Percentiles rank a stretch among this genome's conserved stretches.
Conservation (phyloP, 2,888 invertebrate species). For the Chelonus formosanus region DNA sequence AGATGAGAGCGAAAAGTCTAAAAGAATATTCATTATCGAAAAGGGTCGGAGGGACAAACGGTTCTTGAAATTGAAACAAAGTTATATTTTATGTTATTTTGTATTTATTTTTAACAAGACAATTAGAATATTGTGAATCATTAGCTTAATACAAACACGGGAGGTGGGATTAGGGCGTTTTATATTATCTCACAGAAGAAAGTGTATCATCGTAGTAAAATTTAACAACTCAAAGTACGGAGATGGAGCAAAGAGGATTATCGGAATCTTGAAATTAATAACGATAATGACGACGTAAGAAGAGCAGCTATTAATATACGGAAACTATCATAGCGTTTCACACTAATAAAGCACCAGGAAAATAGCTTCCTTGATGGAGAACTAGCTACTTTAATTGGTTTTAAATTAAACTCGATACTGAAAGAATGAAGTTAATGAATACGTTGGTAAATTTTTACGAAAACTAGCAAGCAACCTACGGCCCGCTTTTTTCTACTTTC, state of each 20-base stretch:
- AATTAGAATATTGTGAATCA: constrained; percentile 61
- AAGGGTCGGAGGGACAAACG: too few relatives aligned
- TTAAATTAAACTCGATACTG: too few relatives aligned
- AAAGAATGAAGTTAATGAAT: constrained; percentile 28
- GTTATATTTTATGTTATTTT: too few relatives aligned
- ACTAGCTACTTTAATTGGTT: too few relatives aligned
- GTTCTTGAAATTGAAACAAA: too few relatives aligned
- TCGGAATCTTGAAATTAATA: constrained; percentile 46
- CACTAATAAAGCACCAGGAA: constrained; percentile 40
- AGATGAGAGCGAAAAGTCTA: too few relatives aligned
- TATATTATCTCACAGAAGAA: constrained; percentile 22
- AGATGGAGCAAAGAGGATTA: constrained; percentile 32
- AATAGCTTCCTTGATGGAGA: too few relatives aligned
- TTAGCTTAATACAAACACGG: constrained; percentile 42
- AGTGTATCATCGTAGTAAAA: constrained; percentile 28
- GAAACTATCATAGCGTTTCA: constrained; percentile 45
- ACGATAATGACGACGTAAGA: constrained; percentile 41
- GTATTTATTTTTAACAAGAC: constrained; percentile 35
- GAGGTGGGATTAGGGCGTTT: constrained; percentile 19
- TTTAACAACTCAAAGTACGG: constrained; percentile 11
- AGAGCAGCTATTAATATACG: constrained; percentile 23
- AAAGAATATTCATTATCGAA: too few relatives aligned
- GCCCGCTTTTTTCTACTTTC: constrained; percentile 2
- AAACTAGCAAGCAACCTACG: constrained; percentile 17
- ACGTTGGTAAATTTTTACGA: constrained; percentile 21